These are phyloP conservation scores for Alexandromys fortis DNA, from an alignment of 2,113 vertebrate species.

Conservation along the genomic window DNA sequence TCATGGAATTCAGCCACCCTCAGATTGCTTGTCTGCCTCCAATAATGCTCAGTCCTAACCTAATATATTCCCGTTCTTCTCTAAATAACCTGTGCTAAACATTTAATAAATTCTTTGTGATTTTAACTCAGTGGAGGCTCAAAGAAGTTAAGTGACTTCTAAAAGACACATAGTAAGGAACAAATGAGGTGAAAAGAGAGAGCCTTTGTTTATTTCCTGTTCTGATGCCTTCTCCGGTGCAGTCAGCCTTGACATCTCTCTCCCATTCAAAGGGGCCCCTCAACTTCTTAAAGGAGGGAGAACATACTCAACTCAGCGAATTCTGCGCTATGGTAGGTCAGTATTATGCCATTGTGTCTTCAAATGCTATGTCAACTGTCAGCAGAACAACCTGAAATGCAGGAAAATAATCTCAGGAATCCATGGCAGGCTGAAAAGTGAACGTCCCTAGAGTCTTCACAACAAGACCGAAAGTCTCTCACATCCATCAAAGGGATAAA, in stretches of 20 bases:
- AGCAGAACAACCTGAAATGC: neutral
- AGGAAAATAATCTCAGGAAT: neutral
- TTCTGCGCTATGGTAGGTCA: neutral
- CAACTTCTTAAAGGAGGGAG: neutral
- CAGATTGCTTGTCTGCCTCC: neutral
- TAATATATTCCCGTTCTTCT: neutral
- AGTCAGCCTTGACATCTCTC: neutral
- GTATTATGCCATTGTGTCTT: neutral
- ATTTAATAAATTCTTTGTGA: neutral
- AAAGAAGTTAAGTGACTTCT: conserved; percentile 23
- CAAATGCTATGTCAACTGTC: neutral
- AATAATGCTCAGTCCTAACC: too few relatives aligned
- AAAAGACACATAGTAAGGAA: neutral
- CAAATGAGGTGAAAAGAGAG: neutral
- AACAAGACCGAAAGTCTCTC: neutral
- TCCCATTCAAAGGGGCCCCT: neutral
- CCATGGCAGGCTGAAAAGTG: neutral
- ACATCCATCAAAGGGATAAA: neutral
- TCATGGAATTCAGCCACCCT: neutral
- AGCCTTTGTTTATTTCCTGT: neutral
- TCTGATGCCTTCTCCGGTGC: neutral
- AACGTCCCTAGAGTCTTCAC: neutral
- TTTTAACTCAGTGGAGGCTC: neutral
- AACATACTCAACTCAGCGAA: neutral
- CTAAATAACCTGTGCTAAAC: neutral